Base-by-base conservation (phyloP, 2,113 vertebrate species). In the Aegotheles bennettii region DNA sequence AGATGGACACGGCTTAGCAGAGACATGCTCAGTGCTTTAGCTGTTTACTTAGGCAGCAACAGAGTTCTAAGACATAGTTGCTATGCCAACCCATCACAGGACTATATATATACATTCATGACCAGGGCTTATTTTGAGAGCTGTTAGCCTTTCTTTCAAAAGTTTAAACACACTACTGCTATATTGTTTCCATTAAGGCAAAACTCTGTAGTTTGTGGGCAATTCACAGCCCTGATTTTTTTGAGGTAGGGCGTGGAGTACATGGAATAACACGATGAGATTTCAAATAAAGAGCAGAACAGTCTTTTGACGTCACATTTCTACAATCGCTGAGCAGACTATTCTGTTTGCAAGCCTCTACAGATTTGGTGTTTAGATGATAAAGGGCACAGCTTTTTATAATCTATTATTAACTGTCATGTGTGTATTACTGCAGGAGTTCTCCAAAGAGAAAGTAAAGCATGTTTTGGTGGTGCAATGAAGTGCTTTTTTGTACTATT, bases 21-120 rank as follows among this genome's bases (percentile, higher is more conserved):
- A 98, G 90, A 92, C 95, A 94, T 21, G 47, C 93, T 97, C 63
- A 0, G 63, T 94, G 93, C 94, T 97, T 97, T 76, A 94, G 95
- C 95, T 98, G 97, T 98, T 98, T 98, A 97, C 96, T 97, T 96
- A 98, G 96, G 94, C 94, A 98, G 92, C 94, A 96, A 94, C 86
- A 59, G 96, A 94, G 84, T 95, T 97, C 96, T 98, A 97, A 97
- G 96, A 95, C 97, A 95, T 86, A 96, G 98, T 98, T 98, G 98
- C 98, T 97, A 98, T 98, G 98, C 97, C 98, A 98, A 98, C 97
- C 95, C 94, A 93, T 94, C 92, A 92, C 35, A 85, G 86, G 82
- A 93, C 95, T 97, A 96, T 97, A 97, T 89, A 80, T 97, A 98
- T 94, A 96, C 93, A 97, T 97, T 97, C 94, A 96, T 83, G 97